Base-by-base conservation (phyloP, 2,797 vertebrate species). In the Chaunax sp. region DNA sequence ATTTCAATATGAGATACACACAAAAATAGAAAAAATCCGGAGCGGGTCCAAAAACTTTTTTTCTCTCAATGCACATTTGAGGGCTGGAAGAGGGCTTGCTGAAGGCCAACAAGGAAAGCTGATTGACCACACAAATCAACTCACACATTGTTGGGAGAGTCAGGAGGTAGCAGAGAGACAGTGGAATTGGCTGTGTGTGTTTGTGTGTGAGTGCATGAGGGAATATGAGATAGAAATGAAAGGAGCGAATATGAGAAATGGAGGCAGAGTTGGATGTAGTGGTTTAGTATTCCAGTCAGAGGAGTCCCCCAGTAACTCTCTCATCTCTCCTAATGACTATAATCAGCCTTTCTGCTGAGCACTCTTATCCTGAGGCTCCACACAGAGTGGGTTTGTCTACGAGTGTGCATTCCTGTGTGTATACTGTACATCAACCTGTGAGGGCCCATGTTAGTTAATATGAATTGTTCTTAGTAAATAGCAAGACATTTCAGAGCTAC, bases 61-160 rank as follows among this genome's bases (percentile, higher is more conserved):
- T 52, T 61, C 37, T 50, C 40, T 54, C 46, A 23, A 57, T 63
- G 58, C 57, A 78, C 63, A 38, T 82, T 78, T 67, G 47, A 63
- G 45, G 64, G 63, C 53, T 43, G 33, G 51, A 43, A 41, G 67
- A 64, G 53, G 44, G 62, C 61, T 75, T 53, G 47, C 72, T 77
- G 55, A 72, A 68, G 71, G 68, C 73, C 77, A 76, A 77, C 62
- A 59, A 38, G 63, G 64, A 80, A 58, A 74, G 73, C 64, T 74
- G 81, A 81, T 66, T 80, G 77, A 77, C 64, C 50, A 0, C 68
- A 69, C 70, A 67, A 57, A 87, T 87, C 86, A 87, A 90, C 88
- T 81, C 68, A 43, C 59, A 62, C 80, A 79, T 78, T 86, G 80
- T 85, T 79, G 41, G 25, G 53, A 60, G 63, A 62, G 64, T 80